A percentile compares a stretch with the other conserved stretches of the same genome.
Evolutionary conservation across 2,888 invertebrate genomes (phyloP).

Genomic region (Dolichopus griseipennis): DNA sequence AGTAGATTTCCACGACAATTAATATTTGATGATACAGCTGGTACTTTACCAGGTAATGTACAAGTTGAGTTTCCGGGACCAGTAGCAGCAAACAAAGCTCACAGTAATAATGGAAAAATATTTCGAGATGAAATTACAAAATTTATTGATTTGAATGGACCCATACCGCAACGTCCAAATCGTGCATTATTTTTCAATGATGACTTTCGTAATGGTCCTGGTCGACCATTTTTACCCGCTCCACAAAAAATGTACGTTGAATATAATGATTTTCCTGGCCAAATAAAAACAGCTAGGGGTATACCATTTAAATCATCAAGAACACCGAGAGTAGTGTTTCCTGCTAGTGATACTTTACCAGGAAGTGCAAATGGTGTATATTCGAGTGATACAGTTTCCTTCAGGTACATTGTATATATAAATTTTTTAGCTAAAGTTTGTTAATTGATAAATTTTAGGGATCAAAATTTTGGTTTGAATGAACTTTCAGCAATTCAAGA

Average conservation of each 20-base stretch:
- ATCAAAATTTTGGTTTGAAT: slow-evolving; percentile 52
- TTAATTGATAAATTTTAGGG: slow-evolving; percentile 44
- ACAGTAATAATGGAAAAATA: slow-evolving; percentile 30
- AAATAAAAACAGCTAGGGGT: slow-evolving; percentile 36
- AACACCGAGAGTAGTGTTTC: slow-evolving; percentile 42
- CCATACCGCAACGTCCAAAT: slow-evolving; percentile 34
- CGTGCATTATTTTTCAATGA: slow-evolving; percentile 38
- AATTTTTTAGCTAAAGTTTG: background rate
- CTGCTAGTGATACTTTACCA: slow-evolving; percentile 38
- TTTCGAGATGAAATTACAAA: slow-evolving; percentile 43
- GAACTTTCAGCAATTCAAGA: slow-evolving; percentile 48
- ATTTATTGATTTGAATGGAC: slow-evolving; percentile 42
- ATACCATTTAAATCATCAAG: slow-evolving; percentile 41
- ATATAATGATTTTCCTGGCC: slow-evolving; percentile 32
- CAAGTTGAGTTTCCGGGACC: slow-evolving; percentile 39
- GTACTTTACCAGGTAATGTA: slow-evolving; percentile 25
- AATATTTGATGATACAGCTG: slow-evolving; percentile 32
- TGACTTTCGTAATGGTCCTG: slow-evolving; percentile 23
- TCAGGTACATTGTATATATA: slow-evolving; percentile 29
- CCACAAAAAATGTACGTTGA: slow-evolving; percentile 40
- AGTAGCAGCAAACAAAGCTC: slow-evolving; percentile 36
- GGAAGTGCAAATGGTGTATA: slow-evolving; percentile 36
- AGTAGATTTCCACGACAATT: slow-evolving; percentile 35
- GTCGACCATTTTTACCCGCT: slow-evolving; percentile 32
- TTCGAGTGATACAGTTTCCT: slow-evolving; percentile 41